A percentile compares a stretch with the other conserved stretches of the same genome.
These are phyloP conservation scores for Synergus gifuensis DNA, from an alignment of 2,888 invertebrate species.

Conservation along the genomic window DNA sequence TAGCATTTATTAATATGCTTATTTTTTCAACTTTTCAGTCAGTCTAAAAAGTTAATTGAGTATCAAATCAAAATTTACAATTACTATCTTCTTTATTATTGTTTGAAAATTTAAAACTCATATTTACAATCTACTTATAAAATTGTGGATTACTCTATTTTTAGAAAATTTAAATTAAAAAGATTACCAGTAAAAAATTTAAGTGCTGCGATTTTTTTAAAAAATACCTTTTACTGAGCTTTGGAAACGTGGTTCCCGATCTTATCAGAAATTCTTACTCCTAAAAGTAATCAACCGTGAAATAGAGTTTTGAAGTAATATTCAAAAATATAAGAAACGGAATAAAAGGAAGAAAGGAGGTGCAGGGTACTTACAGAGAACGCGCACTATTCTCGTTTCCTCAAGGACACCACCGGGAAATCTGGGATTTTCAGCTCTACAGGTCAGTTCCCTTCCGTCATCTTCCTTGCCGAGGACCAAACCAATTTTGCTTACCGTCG, in stretches of 20 bases:
- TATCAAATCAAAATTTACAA: too few relatives aligned
- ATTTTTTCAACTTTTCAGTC: too few relatives aligned
- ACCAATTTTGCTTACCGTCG: conserved; percentile 85
- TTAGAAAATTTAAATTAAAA: too few relatives aligned
- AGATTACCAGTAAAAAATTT: too few relatives aligned
- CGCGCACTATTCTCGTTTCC: conserved; percentile 87
- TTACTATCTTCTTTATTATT: too few relatives aligned
- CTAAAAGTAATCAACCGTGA: background rate
- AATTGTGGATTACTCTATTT: too few relatives aligned
- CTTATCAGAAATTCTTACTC: background rate
- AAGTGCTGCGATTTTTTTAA: too few relatives aligned
- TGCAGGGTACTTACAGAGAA: conserved; percentile 86
- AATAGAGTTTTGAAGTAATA: background rate
- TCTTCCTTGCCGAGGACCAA: conserved; percentile 88
- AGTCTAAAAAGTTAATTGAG: too few relatives aligned
- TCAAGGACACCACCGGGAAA: conserved; percentile 90
- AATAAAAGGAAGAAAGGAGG: conserved; percentile 26
- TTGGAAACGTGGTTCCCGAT: background rate
- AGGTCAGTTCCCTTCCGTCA: conserved; percentile 89
- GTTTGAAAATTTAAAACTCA: too few relatives aligned
- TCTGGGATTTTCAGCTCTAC: conserved; percentile 92
- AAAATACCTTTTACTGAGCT: too few relatives aligned
- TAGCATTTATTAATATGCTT: too few relatives aligned
- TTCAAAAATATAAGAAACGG: conserved; percentile 34
- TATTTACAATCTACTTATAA: too few relatives aligned